Evolutionary conservation across 2,888 invertebrate genomes (phyloP), one percentile per base, ranked within the genome.

Genomic region (Ectropis crepuscularia): DNA sequence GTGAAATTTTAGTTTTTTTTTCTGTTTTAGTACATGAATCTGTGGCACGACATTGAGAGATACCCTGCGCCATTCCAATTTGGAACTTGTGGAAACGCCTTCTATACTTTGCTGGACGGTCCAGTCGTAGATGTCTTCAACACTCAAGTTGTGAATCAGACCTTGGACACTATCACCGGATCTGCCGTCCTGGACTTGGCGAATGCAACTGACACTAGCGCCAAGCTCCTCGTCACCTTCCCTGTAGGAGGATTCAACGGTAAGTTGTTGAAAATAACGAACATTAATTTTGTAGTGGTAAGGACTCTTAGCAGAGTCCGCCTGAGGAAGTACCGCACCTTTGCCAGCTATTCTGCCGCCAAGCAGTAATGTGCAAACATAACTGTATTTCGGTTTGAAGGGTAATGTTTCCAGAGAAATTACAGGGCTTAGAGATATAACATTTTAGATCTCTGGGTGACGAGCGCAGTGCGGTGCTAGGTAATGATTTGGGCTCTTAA

Each of bases 181-280:
- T 61, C 68, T 2, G 90, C 86, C 6, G 73, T 70, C 6, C 53
- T 79, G 63, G 64, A 64, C 36, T 39, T 47, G 5, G 73, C 66
- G 0, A 71, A 93, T 42, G 93, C 93, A 0, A 95, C 95, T 76
- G 91, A 90, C 1, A 90, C 57, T 5, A 67, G 88, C 61, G 96
- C 94, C 46, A 92, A 94, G 42, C 93, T 96, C 0, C 89, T 93
- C 0, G 95, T 95, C 82, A 94, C 93, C 10, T 96, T 96, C 77
- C 88, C 88, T n/a, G 90, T 94, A 60, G 82, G 87, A 83, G 91
- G 94, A 39, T 53, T 43, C 8, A 53, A 62, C 36, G 62, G 80
- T 79, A 68, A 75, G 74, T 68, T 10, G 41, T 37, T 37, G 28
- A 38, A 28, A 28, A 28, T 28, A 28, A n/a, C n/a, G n/a, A n/a